These are phyloP conservation scores for Pachliopta kotzebuea DNA, from an alignment of 2,888 invertebrate species.

Conservation along the genomic window DNA sequence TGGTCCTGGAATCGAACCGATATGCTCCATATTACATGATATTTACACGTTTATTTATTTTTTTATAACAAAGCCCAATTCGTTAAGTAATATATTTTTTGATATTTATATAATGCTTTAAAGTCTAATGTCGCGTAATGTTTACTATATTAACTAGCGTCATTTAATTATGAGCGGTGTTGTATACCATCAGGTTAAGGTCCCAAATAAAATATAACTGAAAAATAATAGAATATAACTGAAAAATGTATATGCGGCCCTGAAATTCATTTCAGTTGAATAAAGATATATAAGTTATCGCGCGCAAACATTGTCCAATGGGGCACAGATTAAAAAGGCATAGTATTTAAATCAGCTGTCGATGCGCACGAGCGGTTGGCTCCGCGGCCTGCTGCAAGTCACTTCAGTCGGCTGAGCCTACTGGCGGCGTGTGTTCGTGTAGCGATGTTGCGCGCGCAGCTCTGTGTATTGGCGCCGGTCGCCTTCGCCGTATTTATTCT, in stretches of 20 bases:
- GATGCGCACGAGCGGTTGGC: conserved; percentile 24
- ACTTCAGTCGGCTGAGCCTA: conserved; percentile 22
- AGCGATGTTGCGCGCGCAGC: conserved; percentile 32
- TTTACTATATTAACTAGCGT: too few relatives aligned
- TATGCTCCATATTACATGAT: too few relatives aligned
- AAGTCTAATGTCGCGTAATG: too few relatives aligned
- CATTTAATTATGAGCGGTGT: too few relatives aligned
- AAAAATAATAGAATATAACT: neutral
- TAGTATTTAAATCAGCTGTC: conserved; percentile 15
- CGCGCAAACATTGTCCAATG: conserved; percentile 1
- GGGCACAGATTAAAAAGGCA: conserved; percentile 19
- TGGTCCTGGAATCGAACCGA: too few relatives aligned
- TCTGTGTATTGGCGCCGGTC: conserved; percentile 27
- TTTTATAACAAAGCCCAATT: too few relatives aligned
- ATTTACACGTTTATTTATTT: too few relatives aligned
- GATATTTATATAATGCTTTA: too few relatives aligned
- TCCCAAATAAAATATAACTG: too few relatives aligned
- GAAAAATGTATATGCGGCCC: neutral
- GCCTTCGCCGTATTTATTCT: conserved; percentile 26
- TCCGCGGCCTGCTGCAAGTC: conserved; percentile 10
- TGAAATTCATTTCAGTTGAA: neutral
- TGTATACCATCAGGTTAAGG: too few relatives aligned
- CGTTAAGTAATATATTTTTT: too few relatives aligned
- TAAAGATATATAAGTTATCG: neutral
- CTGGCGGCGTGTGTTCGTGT: conserved; percentile 22